These are phyloP conservation scores for Rallus limicola DNA, from an alignment of 2,113 vertebrate species.

Conservation along the genomic window DNA sequence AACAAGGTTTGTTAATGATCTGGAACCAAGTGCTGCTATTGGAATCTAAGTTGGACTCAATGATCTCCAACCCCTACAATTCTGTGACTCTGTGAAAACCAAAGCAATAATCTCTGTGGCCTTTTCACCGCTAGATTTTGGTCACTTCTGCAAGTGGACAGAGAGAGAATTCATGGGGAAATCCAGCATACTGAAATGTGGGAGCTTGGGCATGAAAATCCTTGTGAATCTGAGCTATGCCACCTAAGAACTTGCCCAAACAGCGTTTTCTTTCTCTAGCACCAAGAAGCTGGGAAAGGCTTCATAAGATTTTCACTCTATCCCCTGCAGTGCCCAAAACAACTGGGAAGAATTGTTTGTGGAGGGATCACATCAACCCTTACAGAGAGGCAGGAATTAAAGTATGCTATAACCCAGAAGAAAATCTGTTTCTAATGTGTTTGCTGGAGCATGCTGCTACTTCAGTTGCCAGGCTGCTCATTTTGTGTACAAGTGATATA, in stretches of 20 bases:
- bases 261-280: background rate
- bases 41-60: background rate
- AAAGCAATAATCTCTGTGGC: background rate
- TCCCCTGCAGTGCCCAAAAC: background rate
- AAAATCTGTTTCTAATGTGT: background rate
- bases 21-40: background rate
- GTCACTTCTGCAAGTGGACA: background rate
- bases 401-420: background rate
- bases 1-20: background rate
- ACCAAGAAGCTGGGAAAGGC: background rate
- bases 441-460: background rate
- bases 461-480: background rate
- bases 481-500: background rate
- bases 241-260: background rate
- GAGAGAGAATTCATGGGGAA: background rate
- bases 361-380: background rate
- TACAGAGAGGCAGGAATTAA: background rate
- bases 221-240: background rate
- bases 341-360: background rate
- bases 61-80: too few species aligned
- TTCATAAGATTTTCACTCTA: background rate
- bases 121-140: background rate
- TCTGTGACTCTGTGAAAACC: background rate
- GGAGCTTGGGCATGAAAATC: background rate
- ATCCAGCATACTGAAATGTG: background rate